Conservation (phyloP, 2,113 vertebrate species). For the Megaceryle torquata region DNA sequence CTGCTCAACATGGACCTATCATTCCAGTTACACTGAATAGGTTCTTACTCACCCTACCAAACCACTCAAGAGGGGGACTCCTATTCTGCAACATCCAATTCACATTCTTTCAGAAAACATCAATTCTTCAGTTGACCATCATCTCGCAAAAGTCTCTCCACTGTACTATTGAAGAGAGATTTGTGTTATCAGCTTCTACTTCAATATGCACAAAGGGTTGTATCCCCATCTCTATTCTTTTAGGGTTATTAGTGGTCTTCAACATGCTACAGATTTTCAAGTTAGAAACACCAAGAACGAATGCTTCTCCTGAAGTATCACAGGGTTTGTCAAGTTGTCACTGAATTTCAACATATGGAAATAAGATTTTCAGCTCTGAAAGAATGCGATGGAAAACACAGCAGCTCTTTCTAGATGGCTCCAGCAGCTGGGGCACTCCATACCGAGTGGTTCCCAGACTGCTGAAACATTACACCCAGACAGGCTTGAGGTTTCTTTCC, state of each 20-base stretch:
- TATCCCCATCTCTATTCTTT: not conserved
- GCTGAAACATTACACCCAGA: not conserved
- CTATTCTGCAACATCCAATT: not conserved
- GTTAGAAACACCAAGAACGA: not conserved
- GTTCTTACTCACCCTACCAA: not conserved
- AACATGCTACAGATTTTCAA: not conserved
- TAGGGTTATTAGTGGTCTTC: not conserved
- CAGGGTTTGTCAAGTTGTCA: not conserved
- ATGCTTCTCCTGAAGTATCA: not conserved
- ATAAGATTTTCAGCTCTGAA: not conserved
- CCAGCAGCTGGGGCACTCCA: not conserved
- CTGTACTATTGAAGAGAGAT: not conserved
- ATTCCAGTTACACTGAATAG: not conserved
- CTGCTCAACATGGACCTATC: rapidly evolving
- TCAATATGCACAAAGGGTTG: not conserved
- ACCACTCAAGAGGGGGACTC: not conserved
- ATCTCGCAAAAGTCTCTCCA: not conserved
- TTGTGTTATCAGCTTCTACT: not conserved
- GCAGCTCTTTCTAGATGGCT: not conserved
- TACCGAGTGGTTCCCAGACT: not conserved
- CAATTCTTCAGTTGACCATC: not conserved
- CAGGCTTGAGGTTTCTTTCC: not conserved
- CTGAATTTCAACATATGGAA: not conserved
- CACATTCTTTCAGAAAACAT: not conserved
- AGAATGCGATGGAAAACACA: not conserved